These are phyloP conservation scores for Mya arenaria DNA, from an alignment of 1,140 invertebrate genomes.

Conservation along the genomic window DNA sequence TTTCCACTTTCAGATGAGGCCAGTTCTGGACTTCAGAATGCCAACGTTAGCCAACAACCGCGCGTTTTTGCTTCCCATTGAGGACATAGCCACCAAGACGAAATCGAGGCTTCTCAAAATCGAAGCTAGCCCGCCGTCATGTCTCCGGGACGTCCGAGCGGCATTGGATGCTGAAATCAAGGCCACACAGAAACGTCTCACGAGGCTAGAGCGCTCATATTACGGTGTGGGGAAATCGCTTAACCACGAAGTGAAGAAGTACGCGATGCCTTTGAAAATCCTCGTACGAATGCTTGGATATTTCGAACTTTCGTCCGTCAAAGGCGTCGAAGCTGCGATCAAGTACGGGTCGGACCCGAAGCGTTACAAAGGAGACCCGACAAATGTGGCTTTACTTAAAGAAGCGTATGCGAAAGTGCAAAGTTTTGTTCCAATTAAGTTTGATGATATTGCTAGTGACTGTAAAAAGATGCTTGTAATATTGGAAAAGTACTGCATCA, in stretches of 20 bases:
- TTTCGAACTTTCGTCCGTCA: slow-evolving; percentile 57
- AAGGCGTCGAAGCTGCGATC: slow-evolving; percentile 59
- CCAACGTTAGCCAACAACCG: slow-evolving; percentile 64
- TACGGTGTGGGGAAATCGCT: slow-evolving; percentile 62
- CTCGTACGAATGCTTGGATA: slow-evolving; percentile 59
- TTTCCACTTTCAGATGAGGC: slow-evolving; percentile 64
- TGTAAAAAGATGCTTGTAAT: slow-evolving; percentile 58
- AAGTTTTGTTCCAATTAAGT: slow-evolving; percentile 58
- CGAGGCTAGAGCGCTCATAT: slow-evolving; percentile 61
- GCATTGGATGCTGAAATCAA: slow-evolving; percentile 56
- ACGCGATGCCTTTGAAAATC: slow-evolving; percentile 59
- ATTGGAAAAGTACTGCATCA: slow-evolving; percentile 68
- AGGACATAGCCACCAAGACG: slow-evolving; percentile 27
- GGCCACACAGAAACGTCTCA: slow-evolving; percentile 52
- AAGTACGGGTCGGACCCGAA: slow-evolving; percentile 52
- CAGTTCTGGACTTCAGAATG: slow-evolving; percentile 67
- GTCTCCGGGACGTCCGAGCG: slow-evolving; percentile 57
- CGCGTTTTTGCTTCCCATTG: slow-evolving; percentile 51
- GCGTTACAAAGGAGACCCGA: slow-evolving; percentile 58
- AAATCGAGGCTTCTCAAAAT: slow-evolving; percentile 28
- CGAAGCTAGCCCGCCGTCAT: slow-evolving; percentile 56
- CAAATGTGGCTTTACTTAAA: slow-evolving; percentile 56
- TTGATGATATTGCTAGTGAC: slow-evolving; percentile 36
- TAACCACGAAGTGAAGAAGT: slow-evolving; percentile 60
- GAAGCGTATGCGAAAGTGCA: slow-evolving; percentile 62